Evolutionary conservation across 2,888 invertebrate species (phyloP).

Genomic region (Phengaris alcon): DNA sequence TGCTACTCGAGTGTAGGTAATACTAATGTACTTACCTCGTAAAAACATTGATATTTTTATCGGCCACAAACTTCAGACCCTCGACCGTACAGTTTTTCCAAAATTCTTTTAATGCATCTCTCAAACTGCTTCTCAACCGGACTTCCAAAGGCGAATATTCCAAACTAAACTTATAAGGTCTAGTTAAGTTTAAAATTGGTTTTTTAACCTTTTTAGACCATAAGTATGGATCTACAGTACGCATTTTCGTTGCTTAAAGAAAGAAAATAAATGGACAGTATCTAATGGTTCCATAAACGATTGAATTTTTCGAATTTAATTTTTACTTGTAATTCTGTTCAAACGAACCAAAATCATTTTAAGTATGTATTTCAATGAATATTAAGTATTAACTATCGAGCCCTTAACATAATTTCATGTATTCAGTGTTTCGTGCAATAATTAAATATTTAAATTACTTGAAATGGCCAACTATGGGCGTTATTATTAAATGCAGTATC

Average conservation of each 20-base stretch:
- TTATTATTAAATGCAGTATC: not conserved
- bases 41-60: conserved; percentile 5
- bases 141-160: conserved; percentile 36
- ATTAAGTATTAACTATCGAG: not conserved
- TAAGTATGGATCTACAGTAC: conserved; percentile 45
- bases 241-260: conserved; percentile 38
- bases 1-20: too few species aligned
- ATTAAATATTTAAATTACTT: conserved; percentile 3
- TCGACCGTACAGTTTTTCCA: conserved; percentile 37
- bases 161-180: conserved; percentile 34
- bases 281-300: too few species aligned
- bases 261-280: not conserved
- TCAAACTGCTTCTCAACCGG: conserved; percentile 41
- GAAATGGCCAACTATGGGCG: too few species aligned
- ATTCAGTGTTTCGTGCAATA: not conserved
- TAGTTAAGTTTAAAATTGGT: conserved; percentile 32
- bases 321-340: not conserved
- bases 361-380: not conserved
- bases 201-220: conserved; percentile 41
- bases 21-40: conserved; percentile 31
- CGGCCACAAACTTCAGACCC: conserved; percentile 31
- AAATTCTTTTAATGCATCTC: conserved; percentile 42
- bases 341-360: not conserved
- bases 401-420: not conserved
- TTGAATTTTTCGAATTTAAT: too few species aligned